phyloP scores from a whole-genome alignment of 2,113 vertebrate species.

The Oxyura jamaicensis region DNA sequence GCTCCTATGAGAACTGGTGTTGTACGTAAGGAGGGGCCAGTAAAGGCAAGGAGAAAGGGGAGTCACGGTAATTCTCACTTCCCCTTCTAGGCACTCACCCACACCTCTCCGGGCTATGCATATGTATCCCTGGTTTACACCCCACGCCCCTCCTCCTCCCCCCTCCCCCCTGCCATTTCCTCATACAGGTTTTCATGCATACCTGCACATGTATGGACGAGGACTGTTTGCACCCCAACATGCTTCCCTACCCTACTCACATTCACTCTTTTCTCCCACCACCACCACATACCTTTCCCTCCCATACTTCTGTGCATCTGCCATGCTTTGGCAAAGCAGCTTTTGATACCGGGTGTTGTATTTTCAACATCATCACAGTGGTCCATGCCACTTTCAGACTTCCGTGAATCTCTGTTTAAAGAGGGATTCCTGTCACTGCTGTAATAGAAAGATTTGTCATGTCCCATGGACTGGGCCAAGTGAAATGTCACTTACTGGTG shows the following conservation, averaged over 20 bases:
- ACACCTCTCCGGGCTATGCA: background rate
- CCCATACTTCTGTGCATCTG: background rate
- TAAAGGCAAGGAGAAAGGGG: background rate
- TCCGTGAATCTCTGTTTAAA: background rate
- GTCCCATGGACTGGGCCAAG: background rate
- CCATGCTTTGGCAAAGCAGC: background rate
- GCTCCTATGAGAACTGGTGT: background rate
- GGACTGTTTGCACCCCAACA: background rate
- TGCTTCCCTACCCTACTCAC: background rate
- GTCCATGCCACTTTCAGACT: background rate
- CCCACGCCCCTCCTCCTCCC: background rate
- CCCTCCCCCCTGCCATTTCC: background rate
- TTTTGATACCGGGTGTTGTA: background rate
- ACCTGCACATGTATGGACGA: background rate
- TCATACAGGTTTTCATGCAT: background rate
- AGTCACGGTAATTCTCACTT: background rate
- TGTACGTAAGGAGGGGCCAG: slow-evolving; percentile 17
- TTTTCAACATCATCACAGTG: background rate
- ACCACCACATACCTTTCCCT: background rate
- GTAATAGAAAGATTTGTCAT: background rate
- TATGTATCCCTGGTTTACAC: background rate
- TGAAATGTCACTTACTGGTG: background rate
- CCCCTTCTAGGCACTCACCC: background rate
- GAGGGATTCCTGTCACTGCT: background rate
- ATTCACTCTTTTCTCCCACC: background rate